Percentiles rank a stretch among this genome's conserved stretches.
These are phyloP conservation scores for Sebastes iracundus DNA, from an alignment of 2,797 vertebrate species.

Conservation along the genomic window DNA sequence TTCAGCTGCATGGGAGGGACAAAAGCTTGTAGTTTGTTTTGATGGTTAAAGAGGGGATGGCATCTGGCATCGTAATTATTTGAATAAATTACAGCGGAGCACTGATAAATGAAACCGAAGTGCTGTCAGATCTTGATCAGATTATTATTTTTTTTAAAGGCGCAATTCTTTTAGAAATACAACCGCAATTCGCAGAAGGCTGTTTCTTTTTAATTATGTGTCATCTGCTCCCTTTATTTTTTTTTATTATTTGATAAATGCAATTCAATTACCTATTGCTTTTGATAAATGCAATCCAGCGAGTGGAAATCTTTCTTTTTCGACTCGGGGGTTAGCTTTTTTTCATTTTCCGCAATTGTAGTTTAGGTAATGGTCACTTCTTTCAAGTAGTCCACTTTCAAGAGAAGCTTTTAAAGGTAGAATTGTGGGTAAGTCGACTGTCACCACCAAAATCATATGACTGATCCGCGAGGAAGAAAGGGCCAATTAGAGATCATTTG, in stretches of 20 bases:
- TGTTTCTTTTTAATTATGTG: constrained; percentile 43
- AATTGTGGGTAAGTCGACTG: constrained; percentile 84
- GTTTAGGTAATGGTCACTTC: constrained; percentile 86
- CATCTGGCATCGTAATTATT: constrained; percentile 73
- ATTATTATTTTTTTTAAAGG: constrained; percentile 21
- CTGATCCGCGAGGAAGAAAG: constrained; percentile 92
- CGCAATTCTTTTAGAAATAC: constrained; percentile 16
- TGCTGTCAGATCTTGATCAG: constrained; percentile 63
- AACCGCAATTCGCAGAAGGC: constrained; percentile 20
- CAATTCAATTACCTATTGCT: constrained; percentile 68
- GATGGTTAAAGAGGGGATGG: constrained; percentile 77
- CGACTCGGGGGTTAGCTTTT: not conserved
- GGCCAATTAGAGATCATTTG: constrained; percentile 98
- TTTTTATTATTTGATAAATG: constrained; percentile 59
- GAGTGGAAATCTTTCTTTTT: constrained; percentile 51
- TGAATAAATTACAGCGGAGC: constrained; percentile 61
- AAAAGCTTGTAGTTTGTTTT: constrained; percentile 66
- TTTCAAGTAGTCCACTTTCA: constrained; percentile 80
- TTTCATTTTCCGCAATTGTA: constrained; percentile 80
- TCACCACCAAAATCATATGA: constrained; percentile 83
- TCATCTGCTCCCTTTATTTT: constrained; percentile 55
- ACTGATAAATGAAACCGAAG: constrained; percentile 64
- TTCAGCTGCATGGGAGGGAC: constrained; percentile 63
- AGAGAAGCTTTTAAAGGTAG: constrained; percentile 87
- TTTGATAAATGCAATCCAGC: constrained; percentile 74